Base-by-base conservation (phyloP, 92 coral and sea anemone species). In the Actinostola sp. region DNA sequence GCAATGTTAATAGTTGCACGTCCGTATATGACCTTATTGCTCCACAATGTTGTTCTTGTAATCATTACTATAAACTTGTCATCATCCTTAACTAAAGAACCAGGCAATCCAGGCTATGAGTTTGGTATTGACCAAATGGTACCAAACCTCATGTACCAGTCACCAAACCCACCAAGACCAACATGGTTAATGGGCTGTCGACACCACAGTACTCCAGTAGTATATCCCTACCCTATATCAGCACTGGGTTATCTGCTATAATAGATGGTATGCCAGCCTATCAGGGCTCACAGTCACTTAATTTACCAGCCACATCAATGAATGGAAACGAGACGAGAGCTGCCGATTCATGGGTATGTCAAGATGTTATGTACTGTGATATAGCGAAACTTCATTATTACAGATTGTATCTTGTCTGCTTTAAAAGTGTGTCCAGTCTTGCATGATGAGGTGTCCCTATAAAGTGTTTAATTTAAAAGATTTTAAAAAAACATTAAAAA, bases 101-200 rank as follows among this genome's bases (percentile, higher is more conserved):
- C 77, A 91, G 97, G 85, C 28, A 88, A 89, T 57, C 67, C 86
- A 35, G 92, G 86, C 0, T 91, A 86, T 88, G 97, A 91, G 31
- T 83, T 91, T 66, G 89, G 74, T 55, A 63, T 87, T 61, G 89
- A 83, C 43, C 73, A 82, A 36, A 65, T 81, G 13, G n/a, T n/a
- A n/a, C 59, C 82, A 10, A 49, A 78, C 19, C 32, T 82, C 49
- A 80, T 77, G 28, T 87, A 89, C 78, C 82, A 81, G 0, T 54
- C 89, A 15, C n/a, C 87, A 38, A 51, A 41, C 15, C 64, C 74
- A 38, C 56, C 77, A 30, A 81, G 76, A 50, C 30, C 72, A 32
- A 34, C 57, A 13, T 90, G 90, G 68, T 67, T 78, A 71, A 75
- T 26, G 81, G 70, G 16, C 20, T 61, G 29, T 31, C 79, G 1